Evolutionary conservation across 2,888 invertebrate genomes (phyloP), one percentile per base, ranked within the genome.

Genomic region (Sarcophaga subvicina): DNA sequence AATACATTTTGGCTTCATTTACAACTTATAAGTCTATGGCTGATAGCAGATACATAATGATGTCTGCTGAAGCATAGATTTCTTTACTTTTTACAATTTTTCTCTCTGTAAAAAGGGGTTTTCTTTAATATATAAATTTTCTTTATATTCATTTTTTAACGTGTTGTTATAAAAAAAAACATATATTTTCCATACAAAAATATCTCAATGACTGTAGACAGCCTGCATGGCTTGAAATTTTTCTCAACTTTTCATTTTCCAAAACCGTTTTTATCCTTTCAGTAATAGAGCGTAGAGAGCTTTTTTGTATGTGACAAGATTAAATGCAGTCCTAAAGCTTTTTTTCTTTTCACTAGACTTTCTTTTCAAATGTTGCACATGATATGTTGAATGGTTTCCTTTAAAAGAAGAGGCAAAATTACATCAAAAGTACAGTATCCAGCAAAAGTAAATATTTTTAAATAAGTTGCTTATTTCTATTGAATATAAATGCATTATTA

Each of bases 231-330:
- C 37, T 37, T 37, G 37, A 76, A 59, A 60, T 14, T 80, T 67
- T 37, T 47, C 20, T 49, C 47, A 69, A 69, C 47, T 67, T 80
- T 17, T 37, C 22, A 22, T 60, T 67, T 73, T 2, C 6, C 60
- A 67, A 6, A 63, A 59, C 37, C 37, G 8, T 37, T 72, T 37
- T 37, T 59, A 59, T 75, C 11, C 73, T 4, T 75, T 80, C 49
- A 27, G 17, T 37, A 62, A 49, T 69, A 37, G 37, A 37, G 37
- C 37, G 69, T 37, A n/a, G 63, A 37, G 17, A 54, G 69, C 22
- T 63, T 75, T 69, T 63, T 70, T 59, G 70, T 82, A 22, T 76
- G 63, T 75, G 81, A 82, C 76, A 76, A 63, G 76, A 76, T 82
- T 82, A 76, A 82, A 76, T 82, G 72, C 63, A 70, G 45, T 54